Evolutionary conservation across 1,140 invertebrate species (phyloP), one percentile per base, ranked within the genome.

Genomic region (Brachionus asplanchnoidis): DNA sequence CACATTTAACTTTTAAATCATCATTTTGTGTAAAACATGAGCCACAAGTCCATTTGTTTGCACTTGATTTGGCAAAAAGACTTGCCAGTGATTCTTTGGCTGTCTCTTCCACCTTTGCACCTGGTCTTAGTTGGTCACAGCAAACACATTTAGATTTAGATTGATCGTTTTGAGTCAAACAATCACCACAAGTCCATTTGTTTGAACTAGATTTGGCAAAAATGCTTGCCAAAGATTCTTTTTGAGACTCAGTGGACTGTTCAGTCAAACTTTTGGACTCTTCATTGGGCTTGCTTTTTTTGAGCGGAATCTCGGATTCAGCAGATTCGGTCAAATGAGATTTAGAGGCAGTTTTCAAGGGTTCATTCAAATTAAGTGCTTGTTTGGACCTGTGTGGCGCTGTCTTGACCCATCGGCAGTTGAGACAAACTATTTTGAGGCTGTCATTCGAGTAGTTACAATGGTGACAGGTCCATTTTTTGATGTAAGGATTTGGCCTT

Each of bases 391-490:
- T 46, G 8, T 26, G 26, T 5, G 73, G 42, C 8, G 73, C 42
- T 28, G 79, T 82, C 17, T 82, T 82, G 20, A 82, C 79, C 79
- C 79, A 82, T 82, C 79, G 3, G 36, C 79, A 82, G 12, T 82
- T 82, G 6, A 82, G 14, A 46, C 79, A 82, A 23, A 82, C 79
- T n/a, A 82, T 65, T 82, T 82, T 82, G 8, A 82, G 53, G 12
- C 79, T 82, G 36, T 82, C 79, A 68, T 82, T 82, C 8, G 53
- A 82, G 23, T 23, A 82, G 65, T 82, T 82, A 46, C 79, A 82
- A 14, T 82, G 79, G 26, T 40, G 36, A 82, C 79, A 82, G 11
- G 79, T 82, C 79, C 79, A 82, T 82, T 68, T 60, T 82, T 82
- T 82, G 0, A 82, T 23, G 17, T 82, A 82, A 3, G 79, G 79